Evolutionary conservation across 2,888 invertebrate species (phyloP), one percentile per base, ranked within the genome.

Genomic region (Erannis defoliaria): DNA sequence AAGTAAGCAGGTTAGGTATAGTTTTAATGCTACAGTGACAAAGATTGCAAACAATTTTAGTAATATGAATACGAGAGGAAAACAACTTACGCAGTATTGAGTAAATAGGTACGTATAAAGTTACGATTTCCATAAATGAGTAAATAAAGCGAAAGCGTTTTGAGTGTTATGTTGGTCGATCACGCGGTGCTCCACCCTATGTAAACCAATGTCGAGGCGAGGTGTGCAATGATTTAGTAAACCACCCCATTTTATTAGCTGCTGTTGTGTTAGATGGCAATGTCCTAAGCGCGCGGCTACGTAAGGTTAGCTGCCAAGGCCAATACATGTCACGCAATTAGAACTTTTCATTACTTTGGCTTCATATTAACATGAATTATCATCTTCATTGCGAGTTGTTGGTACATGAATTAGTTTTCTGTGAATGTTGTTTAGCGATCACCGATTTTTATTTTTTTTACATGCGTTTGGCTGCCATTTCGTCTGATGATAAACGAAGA

Each of bases 291-390:
- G 65, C 72, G 67, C 68, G 71, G 69, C 75, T 67, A 73, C 62
- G 67, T 77, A 80, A 85, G 85, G 88, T 85, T 78, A 75, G 66
- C 62, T 70, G 67, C 71, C 82, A 86, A 88, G 88, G 87, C 70
- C 82, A 71, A 64, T 59, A 72, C 66, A 74, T 75, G 78, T 71
- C 77, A 80, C 77, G 79, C 83, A 83, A 86, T 86, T 85, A 88
- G 81, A 72, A 70, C 75, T 73, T 63, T 75, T 81, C 82, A 82
- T 82, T 84, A 78, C 76, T 80, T 74, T 66, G 84, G 84, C 81
- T 86, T 86, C 85, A 70, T 76, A 76, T 76, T 57, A 51, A 46
- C 55, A 55, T 51, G 45, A 2, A 46, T 55, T 61, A 50, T 19
- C 23, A 50, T 19, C 23, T 37, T 35, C 46, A 18, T 9, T 46